phyloP scores from a whole-genome alignment of 2,113 vertebrate species.

The Cyphomyrus discorhynchus region DNA sequence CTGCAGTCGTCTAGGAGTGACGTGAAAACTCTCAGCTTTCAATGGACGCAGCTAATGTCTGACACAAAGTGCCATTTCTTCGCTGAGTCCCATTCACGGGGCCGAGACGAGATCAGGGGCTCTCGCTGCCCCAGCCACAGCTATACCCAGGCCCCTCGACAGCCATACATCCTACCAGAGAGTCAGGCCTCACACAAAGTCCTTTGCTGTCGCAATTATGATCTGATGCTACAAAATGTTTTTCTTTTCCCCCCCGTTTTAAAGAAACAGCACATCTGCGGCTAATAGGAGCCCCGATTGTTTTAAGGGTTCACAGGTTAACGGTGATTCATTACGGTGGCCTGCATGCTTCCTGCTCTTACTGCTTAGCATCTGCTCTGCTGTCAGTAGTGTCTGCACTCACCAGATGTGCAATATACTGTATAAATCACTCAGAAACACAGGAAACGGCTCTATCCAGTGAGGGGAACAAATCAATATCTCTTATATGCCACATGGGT shows the following conservation, averaged over 20 bases:
- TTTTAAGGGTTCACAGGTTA: slow-evolving; percentile 22
- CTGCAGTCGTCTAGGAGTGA: background rate
- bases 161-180: slow-evolving; percentile 54
- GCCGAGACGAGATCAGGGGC: background rate
- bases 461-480: slow-evolving; percentile 3
- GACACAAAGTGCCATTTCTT: background rate
- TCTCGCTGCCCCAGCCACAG: background rate
- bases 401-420: background rate
- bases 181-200: slow-evolving; percentile 49
- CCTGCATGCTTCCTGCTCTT: slow-evolving; percentile 11
- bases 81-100: background rate
- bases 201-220: background rate
- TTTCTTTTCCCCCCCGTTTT: background rate
- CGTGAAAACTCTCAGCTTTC: background rate
- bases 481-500: background rate
- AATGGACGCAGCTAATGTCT: background rate
- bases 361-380: background rate
- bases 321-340: slow-evolving; percentile 15
- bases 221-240: background rate
- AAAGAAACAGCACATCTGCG: slow-evolving; percentile 40
- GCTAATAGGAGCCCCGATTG: slow-evolving; percentile 15
- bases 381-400: slow-evolving; percentile 5
- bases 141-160: slow-evolving; percentile 22
- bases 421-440: background rate
- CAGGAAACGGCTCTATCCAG: background rate